These are phyloP conservation scores for Apodemus sylvaticus DNA, from an alignment of 2,113 vertebrate species.

Conservation along the genomic window DNA sequence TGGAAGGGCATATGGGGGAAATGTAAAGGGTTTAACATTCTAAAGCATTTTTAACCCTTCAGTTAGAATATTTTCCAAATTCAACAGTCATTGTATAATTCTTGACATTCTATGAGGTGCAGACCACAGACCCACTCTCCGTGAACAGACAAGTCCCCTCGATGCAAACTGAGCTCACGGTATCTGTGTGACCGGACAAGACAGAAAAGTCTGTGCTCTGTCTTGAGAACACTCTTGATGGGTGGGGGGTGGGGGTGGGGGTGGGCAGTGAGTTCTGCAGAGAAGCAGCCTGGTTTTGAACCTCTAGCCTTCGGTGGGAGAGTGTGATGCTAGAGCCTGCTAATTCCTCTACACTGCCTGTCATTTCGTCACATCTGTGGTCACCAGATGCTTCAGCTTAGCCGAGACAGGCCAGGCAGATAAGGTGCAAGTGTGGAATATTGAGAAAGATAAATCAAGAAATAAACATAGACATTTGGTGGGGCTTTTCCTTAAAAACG, in stretches of 20 bases:
- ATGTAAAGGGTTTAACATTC: background rate
- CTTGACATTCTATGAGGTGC: background rate
- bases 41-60: background rate
- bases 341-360: background rate
- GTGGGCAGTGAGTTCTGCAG: too few species aligned
- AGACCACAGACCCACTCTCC: background rate
- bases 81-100: background rate
- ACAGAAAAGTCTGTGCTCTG: background rate
- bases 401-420: background rate
- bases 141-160: background rate
- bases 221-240: background rate
- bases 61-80: background rate
- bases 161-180: background rate
- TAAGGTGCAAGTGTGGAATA: background rate
- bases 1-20: background rate
- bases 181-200: background rate
- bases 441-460: background rate
- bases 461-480: background rate
- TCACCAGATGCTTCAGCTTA: background rate
- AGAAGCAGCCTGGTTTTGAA: background rate
- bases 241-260: rapidly evolving
- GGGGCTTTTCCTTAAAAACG: conserved; percentile 9
- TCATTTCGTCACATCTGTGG: background rate
- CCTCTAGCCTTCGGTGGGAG: too few species aligned
- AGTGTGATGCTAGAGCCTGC: background rate